Conservation (phyloP, 2,888 invertebrate genomes). For the Clistopyga incitator region DNA sequence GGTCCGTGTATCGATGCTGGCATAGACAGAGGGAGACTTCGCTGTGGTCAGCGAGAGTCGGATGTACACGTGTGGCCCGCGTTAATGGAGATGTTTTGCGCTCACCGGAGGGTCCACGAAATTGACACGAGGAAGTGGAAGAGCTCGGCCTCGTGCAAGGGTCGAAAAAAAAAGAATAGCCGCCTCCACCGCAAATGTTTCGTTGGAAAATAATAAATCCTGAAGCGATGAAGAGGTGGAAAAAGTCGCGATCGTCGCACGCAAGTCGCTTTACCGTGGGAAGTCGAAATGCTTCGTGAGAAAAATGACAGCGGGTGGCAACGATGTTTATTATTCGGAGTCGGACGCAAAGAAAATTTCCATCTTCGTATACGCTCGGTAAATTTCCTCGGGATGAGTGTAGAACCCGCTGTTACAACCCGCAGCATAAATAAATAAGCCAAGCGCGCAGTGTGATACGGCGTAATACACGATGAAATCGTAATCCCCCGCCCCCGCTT, state of each 20-base stretch:
- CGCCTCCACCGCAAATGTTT: slow-evolving; percentile 45
- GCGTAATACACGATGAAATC: slow-evolving; percentile 60
- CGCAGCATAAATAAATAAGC: slow-evolving; percentile 67
- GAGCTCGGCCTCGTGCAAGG: slow-evolving; percentile 16
- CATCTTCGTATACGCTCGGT: slow-evolving; percentile 21
- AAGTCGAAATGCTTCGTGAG: slow-evolving; percentile 62
- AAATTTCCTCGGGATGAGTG: slow-evolving; percentile 46
- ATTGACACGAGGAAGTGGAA: slow-evolving; percentile 73
- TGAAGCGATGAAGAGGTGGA: slow-evolving; percentile 9
- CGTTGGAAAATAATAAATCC: slow-evolving; percentile 15
- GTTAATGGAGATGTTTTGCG: slow-evolving; percentile 75
- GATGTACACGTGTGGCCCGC: not conserved
- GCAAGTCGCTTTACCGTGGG: slow-evolving; percentile 62
- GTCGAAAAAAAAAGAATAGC: slow-evolving; percentile 67
- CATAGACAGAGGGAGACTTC: not conserved
- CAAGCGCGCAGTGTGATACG: slow-evolving; percentile 43
- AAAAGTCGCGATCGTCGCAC: slow-evolving; percentile 50
- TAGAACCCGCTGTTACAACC: slow-evolving; percentile 49
- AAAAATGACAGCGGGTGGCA: slow-evolving; percentile 58
- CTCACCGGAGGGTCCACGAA: slow-evolving; percentile 72
- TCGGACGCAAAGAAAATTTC: slow-evolving; percentile 30
- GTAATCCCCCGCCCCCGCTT: slow-evolving; percentile 69
- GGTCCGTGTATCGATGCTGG: slow-evolving; percentile 37
- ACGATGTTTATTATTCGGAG: slow-evolving; percentile 58
- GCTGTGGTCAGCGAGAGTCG: not conserved